Base-by-base conservation (phyloP, 2,888 invertebrate species). In the Theretra japonica region DNA sequence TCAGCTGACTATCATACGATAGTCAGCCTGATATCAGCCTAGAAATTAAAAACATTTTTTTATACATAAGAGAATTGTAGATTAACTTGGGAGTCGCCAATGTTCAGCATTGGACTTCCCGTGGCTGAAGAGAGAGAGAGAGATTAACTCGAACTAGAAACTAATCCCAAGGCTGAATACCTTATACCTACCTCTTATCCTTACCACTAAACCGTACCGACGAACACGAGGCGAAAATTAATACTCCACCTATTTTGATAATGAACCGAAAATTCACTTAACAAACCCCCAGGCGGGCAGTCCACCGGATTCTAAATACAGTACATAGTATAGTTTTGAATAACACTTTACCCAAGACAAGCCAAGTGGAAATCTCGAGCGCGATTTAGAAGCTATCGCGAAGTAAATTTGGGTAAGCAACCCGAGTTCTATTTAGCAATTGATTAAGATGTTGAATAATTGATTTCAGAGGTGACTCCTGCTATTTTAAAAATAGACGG, bases 301-400 rank as follows among this genome's bases (percentile, higher is more conserved):
- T 53, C 19, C n/a, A 53, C 4, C 41, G 41, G 1, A 53, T 53
- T 53, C 53, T 53, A 53, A 53, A 53, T 53, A 53, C n/a, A 53
- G 15, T 53, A 53, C 53, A n/a, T 53, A 53, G 53, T 53, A n/a
- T 53, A 53, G 53, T 53, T 53, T 53, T n/a, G 53, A 68, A 68
- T 68, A 68, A 53, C 68, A 50, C 50, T 53, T 68, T 50, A 68
- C 50, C 68, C 68, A 53, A 68, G 68, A 68, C 50, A 50, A 68
- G 50, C 68, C 25, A 25, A 68, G 68, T 68, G 68, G 68, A 68
- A 68, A 68, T 50, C 68, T 50, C 50, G 68, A 28, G 53, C 23
- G 53, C 68, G 68, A 68, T 68, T 68, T 68, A 19, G 68, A 53
- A 41, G 33, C n/a, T 68, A 68, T 68, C 50, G 28, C 23, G 48